A percentile compares a stretch with the other conserved stretches of the same genome.
phyloP scores from a whole-genome alignment of 2,888 invertebrate genomes.

The Leptothorax acervorum region DNA sequence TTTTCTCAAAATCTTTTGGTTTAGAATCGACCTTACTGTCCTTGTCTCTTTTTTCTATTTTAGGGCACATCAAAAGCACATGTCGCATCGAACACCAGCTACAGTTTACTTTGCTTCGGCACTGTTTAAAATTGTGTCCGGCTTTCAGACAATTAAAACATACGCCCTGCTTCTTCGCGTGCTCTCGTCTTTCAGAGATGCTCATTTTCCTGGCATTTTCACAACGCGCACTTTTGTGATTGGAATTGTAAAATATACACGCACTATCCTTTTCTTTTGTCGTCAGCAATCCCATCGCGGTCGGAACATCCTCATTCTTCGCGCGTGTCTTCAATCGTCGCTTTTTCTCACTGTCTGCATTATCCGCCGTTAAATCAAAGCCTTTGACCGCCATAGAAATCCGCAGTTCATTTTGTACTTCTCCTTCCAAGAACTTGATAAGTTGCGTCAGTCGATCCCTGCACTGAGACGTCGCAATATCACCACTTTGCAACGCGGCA shows the following conservation, averaged over 20 bases:
- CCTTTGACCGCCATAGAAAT: background rate
- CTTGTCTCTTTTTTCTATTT: background rate
- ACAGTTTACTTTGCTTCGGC: background rate
- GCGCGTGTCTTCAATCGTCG: background rate
- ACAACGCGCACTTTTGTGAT: background rate
- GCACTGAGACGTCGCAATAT: background rate
- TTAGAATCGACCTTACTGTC: background rate
- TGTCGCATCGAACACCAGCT: background rate
- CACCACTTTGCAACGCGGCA: background rate
- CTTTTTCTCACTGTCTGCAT: background rate
- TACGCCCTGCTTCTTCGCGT: background rate
- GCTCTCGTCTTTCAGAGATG: background rate
- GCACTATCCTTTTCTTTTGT: background rate
- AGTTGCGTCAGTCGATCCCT: conserved; percentile 1
- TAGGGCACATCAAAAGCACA: background rate
- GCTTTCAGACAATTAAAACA: background rate
- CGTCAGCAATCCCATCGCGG: background rate
- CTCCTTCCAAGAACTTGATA: background rate
- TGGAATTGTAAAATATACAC: background rate
- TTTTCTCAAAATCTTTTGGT: background rate
- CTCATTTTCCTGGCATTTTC: background rate
- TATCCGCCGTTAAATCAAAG: background rate
- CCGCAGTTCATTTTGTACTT: background rate
- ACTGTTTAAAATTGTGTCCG: background rate
- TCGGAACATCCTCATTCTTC: background rate